Percentiles rank a stretch among this genome's conserved stretches.
Conservation (phyloP, 2,113 vertebrate genomes). For the Python bivittatus region DNA sequence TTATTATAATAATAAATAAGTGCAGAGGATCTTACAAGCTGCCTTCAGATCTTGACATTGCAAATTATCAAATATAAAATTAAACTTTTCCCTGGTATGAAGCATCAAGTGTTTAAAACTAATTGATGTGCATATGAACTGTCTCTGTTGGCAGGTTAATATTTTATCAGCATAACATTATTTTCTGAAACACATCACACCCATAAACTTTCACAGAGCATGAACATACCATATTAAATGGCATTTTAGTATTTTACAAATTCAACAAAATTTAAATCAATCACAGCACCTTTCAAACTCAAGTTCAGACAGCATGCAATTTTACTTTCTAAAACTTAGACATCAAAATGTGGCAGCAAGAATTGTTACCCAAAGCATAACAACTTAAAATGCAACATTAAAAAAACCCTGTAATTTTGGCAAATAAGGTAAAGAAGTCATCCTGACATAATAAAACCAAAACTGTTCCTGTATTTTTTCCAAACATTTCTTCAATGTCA, state of each 20-base stretch:
- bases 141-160: background rate
- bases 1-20: no score
- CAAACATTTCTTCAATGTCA: background rate
- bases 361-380: background rate
- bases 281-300: background rate
- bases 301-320: background rate
- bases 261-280: background rate
- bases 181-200: background rate
- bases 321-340: background rate
- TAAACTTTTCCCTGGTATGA: background rate
- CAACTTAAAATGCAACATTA: background rate
- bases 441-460: background rate
- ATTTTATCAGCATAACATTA: background rate
- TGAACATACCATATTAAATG: background rate
- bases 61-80: background rate
- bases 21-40: no score
- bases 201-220: conserved; percentile 1
- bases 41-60: no score
- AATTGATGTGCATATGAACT: background rate
- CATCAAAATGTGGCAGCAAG: background rate
- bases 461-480: background rate
- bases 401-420: background rate
- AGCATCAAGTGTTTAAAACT: background rate
- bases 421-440: conserved; percentile 2
- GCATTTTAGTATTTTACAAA: background rate